Conservation (phyloP, 30 jellyfish, hydroid and myxozoan species). For the Aurelia sp. region DNA sequence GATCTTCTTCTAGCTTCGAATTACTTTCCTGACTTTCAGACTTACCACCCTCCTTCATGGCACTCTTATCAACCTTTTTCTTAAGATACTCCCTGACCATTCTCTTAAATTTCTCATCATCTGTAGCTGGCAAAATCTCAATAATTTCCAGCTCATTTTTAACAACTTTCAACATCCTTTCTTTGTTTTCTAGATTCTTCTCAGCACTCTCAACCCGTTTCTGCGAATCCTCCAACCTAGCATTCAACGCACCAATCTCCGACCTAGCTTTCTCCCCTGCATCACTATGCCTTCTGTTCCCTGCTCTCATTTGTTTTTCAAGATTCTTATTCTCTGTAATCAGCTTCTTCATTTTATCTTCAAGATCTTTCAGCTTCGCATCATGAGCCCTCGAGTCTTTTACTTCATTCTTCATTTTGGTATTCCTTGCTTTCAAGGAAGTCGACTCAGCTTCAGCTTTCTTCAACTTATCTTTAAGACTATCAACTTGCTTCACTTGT, state of each 20-base stretch:
- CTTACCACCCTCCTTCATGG: conserved; percentile 17
- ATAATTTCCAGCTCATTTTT: conserved; percentile 18
- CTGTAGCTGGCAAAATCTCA: not conserved
- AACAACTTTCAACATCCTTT: conserved; percentile 1
- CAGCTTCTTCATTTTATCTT: conserved; percentile 39
- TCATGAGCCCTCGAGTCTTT: conserved; percentile 52
- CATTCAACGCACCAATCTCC: conserved; percentile 11
- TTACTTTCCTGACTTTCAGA: conserved; percentile 9
- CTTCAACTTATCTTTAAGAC: conserved; percentile 55
- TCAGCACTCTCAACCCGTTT: conserved; percentile 27
- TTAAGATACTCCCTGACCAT: conserved; percentile 18
- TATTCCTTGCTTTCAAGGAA: conserved; percentile 15
- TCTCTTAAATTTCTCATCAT: conserved; percentile 14
- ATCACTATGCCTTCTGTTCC: conserved; percentile 10
- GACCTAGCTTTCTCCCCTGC: conserved; percentile 27
- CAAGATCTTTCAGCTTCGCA: conserved; percentile 44
- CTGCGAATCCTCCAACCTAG: conserved; percentile 35
- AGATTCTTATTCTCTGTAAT: conserved; percentile 50
- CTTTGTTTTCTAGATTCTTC: conserved; percentile 35
- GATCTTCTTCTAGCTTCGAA: conserved; percentile 28
- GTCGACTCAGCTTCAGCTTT: conserved; percentile 53
- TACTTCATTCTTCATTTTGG: conserved; percentile 37
- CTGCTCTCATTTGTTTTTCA: conserved; percentile 42
- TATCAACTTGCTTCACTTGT: conserved; percentile 54
- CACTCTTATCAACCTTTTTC: not conserved